A percentile compares a stretch with the other conserved stretches of the same genome.
Conservation (phyloP, 2,113 vertebrate genomes). For the Toxotes jaculatrix region DNA sequence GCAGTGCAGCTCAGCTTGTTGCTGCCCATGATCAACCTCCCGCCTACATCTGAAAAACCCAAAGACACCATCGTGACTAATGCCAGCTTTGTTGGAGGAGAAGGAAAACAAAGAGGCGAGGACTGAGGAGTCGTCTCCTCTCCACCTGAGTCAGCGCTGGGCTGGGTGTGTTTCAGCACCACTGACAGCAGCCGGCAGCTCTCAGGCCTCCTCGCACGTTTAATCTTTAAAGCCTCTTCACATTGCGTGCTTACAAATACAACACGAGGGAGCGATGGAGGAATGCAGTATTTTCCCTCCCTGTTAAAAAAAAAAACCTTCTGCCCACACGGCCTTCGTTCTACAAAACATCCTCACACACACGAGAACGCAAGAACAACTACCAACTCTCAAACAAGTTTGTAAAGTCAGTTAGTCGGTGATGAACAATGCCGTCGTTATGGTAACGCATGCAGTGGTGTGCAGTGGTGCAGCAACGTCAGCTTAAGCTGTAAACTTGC, state of each 20-base stretch:
- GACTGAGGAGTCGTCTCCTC: background rate
- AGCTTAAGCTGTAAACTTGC: no score
- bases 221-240: background rate
- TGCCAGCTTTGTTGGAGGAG: background rate
- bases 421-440: no score
- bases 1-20: no score
- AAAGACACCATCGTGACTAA: conserved; percentile 23
- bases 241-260: background rate
- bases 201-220: background rate
- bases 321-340: no score
- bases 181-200: conserved; percentile 46
- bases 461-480: no score
- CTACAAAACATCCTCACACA: no score
- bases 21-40: conserved; percentile 2
- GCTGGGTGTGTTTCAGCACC: conserved; percentile 55
- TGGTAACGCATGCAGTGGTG: no score
- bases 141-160: background rate
- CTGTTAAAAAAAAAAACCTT: no score
- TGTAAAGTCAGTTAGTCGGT: no score
- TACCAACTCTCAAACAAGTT: no score
- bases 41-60: conserved; percentile 27
- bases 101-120: background rate
- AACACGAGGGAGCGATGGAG: background rate
- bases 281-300: background rate
- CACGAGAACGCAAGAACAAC: no score